Percentiles rank a stretch among this genome's conserved stretches.
These are phyloP conservation scores for Chascanopsetta lugubris DNA, from an alignment of 2,113 vertebrate genomes.

Conservation along the genomic window DNA sequence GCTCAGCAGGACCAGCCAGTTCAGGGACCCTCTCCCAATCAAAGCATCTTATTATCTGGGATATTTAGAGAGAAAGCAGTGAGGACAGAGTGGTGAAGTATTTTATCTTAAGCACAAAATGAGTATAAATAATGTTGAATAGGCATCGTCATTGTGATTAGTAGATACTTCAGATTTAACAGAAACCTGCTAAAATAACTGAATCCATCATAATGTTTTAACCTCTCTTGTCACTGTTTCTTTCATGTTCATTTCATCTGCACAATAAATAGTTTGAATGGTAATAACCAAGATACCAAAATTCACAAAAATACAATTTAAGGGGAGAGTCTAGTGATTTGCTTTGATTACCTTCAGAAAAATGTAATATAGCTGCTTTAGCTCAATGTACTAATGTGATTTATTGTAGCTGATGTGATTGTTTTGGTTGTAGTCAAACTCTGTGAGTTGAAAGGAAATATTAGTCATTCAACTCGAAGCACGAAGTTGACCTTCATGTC, in stretches of 20 bases:
- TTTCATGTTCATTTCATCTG: neutral
- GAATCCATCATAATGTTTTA: neutral
- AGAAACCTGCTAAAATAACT: neutral
- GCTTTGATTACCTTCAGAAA: neutral
- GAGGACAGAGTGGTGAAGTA: neutral
- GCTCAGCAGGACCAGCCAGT: slow-evolving; percentile 52
- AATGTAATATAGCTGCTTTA: neutral
- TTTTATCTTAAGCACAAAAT: neutral
- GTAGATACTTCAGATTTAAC: neutral
- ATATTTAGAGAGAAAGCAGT: neutral
- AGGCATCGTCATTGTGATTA: neutral
- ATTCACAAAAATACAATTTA: neutral
- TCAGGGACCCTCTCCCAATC: slow-evolving; percentile 34
- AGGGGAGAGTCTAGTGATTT: neutral
- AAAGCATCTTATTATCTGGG: slow-evolving; percentile 3
- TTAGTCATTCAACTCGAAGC: neutral
- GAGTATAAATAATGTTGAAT: neutral
- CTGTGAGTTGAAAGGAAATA: slow-evolving; percentile 4
- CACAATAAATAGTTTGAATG: neutral
- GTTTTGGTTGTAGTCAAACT: slow-evolving; percentile 19
- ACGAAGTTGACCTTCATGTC: slow-evolving; percentile 47
- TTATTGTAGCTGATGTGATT: neutral
- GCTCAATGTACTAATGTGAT: neutral
- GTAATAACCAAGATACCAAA: neutral
- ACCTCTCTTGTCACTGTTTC: neutral